phyloP scores from a whole-genome alignment of 2,797 vertebrate genomes.

The Peromyscus aztecus region DNA sequence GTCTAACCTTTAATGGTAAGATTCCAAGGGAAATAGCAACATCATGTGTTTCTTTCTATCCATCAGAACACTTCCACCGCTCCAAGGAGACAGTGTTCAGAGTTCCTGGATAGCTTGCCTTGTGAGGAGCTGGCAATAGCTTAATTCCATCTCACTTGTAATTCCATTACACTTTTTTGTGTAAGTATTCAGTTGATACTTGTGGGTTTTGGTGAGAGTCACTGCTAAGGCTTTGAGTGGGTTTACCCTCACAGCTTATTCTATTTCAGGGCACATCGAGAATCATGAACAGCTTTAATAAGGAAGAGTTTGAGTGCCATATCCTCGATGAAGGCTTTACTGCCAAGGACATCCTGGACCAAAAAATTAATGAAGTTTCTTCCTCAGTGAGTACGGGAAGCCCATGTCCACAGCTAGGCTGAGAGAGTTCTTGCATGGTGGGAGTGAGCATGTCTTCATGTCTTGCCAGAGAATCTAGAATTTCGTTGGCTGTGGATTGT shows the following conservation, averaged over 20 bases:
- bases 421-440: accelerated
- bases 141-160: conserved; percentile 84
- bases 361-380: conserved; percentile 97
- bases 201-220: neutral
- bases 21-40: neutral
- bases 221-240: neutral
- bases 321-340: conserved; percentile 98
- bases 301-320: conserved; percentile 92
- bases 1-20: neutral
- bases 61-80: conserved; percentile 87
- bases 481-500: neutral
- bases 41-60: conserved; percentile 36
- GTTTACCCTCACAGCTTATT: conserved; percentile 84
- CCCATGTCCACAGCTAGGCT: accelerated
- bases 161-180: conserved; percentile 81
- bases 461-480: neutral
- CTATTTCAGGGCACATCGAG: conserved; percentile 80
- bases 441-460: neutral
- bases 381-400: conserved; percentile 91
- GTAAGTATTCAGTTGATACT: conserved; percentile 85
- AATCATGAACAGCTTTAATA: conserved; percentile 89
- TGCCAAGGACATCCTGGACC: conserved; percentile 96
- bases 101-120: conserved; percentile 90
- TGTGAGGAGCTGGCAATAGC: conserved; percentile 85
- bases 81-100: conserved; percentile 88